Evolutionary conservation across 1,140 invertebrate genomes (phyloP).

Genomic region (Drosophila pseudoananassae): DNA sequence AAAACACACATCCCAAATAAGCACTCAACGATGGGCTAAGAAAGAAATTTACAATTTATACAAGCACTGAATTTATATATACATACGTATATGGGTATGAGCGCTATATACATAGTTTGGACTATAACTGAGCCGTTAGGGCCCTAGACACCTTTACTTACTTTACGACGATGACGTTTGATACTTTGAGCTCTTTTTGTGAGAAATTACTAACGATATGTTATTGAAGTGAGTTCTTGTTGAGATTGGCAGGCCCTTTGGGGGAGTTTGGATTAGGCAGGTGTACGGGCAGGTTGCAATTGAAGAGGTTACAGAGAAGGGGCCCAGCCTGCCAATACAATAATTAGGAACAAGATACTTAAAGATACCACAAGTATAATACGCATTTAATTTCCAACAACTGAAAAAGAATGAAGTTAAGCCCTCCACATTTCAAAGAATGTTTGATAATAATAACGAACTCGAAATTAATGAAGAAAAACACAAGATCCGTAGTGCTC

Average conservation of each 20-base stretch:
- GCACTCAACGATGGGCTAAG: slow-evolving; percentile 54
- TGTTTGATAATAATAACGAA: slow-evolving; percentile 63
- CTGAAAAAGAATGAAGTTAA: slow-evolving; percentile 58
- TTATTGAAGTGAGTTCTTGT: slow-evolving; percentile 5
- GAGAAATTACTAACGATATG: slow-evolving; percentile 11
- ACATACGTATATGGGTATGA: slow-evolving; percentile 56
- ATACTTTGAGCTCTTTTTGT: slow-evolving; percentile 28
- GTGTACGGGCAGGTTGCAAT: slow-evolving; percentile 23
- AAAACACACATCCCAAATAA: slow-evolving; percentile 14
- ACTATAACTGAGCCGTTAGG: slow-evolving; percentile 67
- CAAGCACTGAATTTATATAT: slow-evolving; percentile 79
- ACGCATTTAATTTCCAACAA: slow-evolving; percentile 37
- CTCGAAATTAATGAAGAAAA: slow-evolving; percentile 19
- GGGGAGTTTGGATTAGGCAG: neutral
- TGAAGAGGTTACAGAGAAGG: too few species aligned
- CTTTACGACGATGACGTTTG: slow-evolving; percentile 52
- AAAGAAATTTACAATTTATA: slow-evolving; percentile 49
- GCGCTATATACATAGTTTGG: slow-evolving; percentile 59
- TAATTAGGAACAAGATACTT: slow-evolving; percentile 4
- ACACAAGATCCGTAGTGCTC: slow-evolving; percentile 31
- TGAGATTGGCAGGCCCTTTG: slow-evolving; percentile 2
- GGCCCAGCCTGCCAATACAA: slow-evolving; percentile 2
- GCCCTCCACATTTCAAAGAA: slow-evolving; percentile 74
- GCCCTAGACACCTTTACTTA: slow-evolving; percentile 67
- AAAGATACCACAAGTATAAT: slow-evolving; percentile 15